phyloP scores from a whole-genome alignment of 1,140 invertebrate species.

The Rhynchophorus ferrugineus region DNA sequence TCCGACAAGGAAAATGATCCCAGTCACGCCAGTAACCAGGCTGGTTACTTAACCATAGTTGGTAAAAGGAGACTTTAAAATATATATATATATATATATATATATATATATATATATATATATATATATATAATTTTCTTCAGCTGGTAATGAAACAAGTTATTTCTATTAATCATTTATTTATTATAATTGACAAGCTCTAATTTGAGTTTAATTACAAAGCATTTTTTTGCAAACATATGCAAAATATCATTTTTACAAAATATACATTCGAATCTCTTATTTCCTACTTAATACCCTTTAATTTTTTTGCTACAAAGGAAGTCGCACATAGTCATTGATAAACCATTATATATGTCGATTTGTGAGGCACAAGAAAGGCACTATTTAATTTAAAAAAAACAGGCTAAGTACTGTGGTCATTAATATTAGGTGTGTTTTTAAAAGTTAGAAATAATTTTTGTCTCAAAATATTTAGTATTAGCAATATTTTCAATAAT shows the following conservation, averaged over 20 bases:
- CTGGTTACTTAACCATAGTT: too few species aligned
- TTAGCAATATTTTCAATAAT: background rate
- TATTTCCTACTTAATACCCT: constrained; percentile 30
- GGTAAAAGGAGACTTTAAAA: too few species aligned
- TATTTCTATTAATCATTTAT: constrained; percentile 21
- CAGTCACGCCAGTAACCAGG: too few species aligned
- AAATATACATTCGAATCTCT: constrained; percentile 32
- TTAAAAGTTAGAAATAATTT: constrained; percentile 14
- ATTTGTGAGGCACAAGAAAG: constrained; percentile 31
- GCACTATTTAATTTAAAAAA: constrained; percentile 26
- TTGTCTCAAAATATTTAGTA: background rate
- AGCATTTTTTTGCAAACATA: constrained; percentile 28
- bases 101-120: too few species aligned
- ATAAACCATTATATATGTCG: constrained; percentile 14
- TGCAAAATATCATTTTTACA: constrained; percentile 29
- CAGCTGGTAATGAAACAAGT: too few species aligned
- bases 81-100: too few species aligned
- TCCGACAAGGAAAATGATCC: too few species aligned
- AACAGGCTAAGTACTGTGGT: constrained; percentile 25
- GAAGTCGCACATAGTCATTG: constrained; percentile 5
- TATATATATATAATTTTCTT: too few species aligned
- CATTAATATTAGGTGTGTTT: constrained; percentile 11
- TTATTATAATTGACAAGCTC: constrained; percentile 29
- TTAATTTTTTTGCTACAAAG: constrained; percentile 10
- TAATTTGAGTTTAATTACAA: constrained; percentile 30